Percentiles rank a stretch among this genome's conserved stretches.
Evolutionary conservation across 2,113 vertebrate genomes (phyloP).

Genomic region (Tylochromis polylepis): DNA sequence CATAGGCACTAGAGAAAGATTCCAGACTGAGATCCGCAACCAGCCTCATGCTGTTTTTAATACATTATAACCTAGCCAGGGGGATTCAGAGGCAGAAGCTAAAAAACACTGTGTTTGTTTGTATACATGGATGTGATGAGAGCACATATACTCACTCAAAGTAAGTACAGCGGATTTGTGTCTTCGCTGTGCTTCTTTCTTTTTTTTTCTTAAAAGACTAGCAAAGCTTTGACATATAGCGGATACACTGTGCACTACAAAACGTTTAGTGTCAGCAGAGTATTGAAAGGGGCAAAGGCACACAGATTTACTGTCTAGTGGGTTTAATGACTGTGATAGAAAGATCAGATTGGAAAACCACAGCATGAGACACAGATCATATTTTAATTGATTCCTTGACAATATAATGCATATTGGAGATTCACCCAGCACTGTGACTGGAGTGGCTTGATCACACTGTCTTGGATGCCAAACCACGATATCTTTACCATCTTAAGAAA

Average conservation of each 20-base stretch:
- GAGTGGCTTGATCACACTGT: not conserved
- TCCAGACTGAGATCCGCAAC: slow-evolving; percentile 19
- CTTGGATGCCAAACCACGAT: not conserved
- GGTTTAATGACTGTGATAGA: slow-evolving; percentile 35
- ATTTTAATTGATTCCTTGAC: slow-evolving; percentile 48
- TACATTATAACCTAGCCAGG: slow-evolving; percentile 53
- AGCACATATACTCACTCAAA: not conserved
- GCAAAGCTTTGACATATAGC: slow-evolving; percentile 18
- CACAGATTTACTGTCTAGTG: slow-evolving; percentile 14
- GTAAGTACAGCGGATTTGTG: not conserved
- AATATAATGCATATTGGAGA: not conserved
- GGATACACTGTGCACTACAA: not conserved
- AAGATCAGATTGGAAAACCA: slow-evolving; percentile 18
- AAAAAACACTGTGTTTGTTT: not conserved
- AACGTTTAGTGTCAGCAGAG: slow-evolving; percentile 24
- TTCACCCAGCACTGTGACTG: not conserved
- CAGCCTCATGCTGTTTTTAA: slow-evolving; percentile 45
- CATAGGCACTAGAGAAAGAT: slow-evolving; percentile 38
- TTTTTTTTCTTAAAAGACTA: not conserved
- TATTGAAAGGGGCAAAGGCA: slow-evolving; percentile 5
- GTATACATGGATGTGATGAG: slow-evolving; percentile 1
- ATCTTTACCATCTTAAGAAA: not conserved
- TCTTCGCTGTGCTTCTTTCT: not conserved
- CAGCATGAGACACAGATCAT: slow-evolving; percentile 6
- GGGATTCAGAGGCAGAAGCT: slow-evolving; percentile 15